These are phyloP conservation scores for Microdon myrmicae DNA, from an alignment of 2,888 invertebrate genomes.

Conservation along the genomic window DNA sequence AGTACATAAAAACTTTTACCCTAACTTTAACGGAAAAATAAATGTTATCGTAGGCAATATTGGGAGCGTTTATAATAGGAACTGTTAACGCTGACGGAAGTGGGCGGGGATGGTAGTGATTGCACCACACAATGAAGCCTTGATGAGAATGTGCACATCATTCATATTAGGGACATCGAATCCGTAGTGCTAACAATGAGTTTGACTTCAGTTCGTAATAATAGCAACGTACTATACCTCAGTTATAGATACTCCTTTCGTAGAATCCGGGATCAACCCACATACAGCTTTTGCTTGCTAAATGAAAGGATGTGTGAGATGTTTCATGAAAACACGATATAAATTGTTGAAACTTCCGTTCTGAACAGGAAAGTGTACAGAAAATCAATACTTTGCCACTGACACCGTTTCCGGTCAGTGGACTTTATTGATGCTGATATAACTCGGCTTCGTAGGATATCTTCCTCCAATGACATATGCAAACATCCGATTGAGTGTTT, in stretches of 20 bases:
- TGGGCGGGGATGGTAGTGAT: background rate
- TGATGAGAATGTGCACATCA: too few relatives aligned
- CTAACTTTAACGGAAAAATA: slow-evolving; percentile 48
- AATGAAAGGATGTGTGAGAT: background rate
- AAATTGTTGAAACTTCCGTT: too few relatives aligned
- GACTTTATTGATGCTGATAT: slow-evolving; percentile 5
- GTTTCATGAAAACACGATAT: background rate
- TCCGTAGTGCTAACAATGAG: too few relatives aligned
- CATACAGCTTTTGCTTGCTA: too few relatives aligned
- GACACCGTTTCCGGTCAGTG: slow-evolving; percentile 9
- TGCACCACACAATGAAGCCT: slow-evolving; percentile 3
- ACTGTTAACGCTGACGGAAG: too few relatives aligned
- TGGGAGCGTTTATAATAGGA: too few relatives aligned
- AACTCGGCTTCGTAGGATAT: slow-evolving; percentile 3
- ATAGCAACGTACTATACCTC: too few relatives aligned
- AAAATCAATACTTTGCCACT: slow-evolving; percentile 44
- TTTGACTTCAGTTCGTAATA: slow-evolving; percentile 31
- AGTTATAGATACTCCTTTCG: too few relatives aligned
- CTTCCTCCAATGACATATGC: slow-evolving; percentile 13
- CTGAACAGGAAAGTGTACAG: too few relatives aligned
- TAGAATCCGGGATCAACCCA: too few relatives aligned
- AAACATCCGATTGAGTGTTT: slow-evolving; percentile 24
- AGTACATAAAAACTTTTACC: slow-evolving; percentile 39
- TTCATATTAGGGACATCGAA: too few relatives aligned
- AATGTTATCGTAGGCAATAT: slow-evolving; percentile 46